Evolutionary conservation across 92 coral and sea anemone genomes (phyloP), one percentile per base, ranked within the genome.

Genomic region (Palythoa grandis): DNA sequence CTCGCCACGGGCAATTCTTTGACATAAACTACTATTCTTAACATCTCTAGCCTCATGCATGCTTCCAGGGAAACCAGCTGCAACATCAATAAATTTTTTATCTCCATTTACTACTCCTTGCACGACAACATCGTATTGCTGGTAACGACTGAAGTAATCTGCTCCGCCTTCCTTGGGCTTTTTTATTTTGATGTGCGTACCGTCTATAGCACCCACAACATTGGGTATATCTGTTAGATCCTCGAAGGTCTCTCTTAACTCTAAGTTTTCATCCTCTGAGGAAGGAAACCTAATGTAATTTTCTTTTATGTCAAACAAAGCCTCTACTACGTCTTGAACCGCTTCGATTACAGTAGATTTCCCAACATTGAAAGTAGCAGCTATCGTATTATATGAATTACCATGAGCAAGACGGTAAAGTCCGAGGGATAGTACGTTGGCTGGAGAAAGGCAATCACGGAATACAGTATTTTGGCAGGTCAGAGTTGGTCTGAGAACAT

Each of bases 241-340:
- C 65, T 14, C 65, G 19, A 57, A 57, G 65, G 19, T 57, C 65
- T 57, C 65, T 57, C 65, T 57, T 14, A 57, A 57, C 65, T 57
- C 65, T 57, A 57, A 57, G 65, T 14, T 25, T 70, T 70, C 74
- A 10, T 70, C 74, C 19, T 70, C 16, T 23, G 74, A 25, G 15
- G 38, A 29, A 29, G 74, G 74, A 70, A 70, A 70, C 43, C 43
- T 70, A 70, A 70, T 70, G 43, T 70, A 70, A 29, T 70, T 25
- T 29, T 17, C 43, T 39, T 70, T 29, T 29, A 70, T 23, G 39
- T 70, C 74, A 70, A 12, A 70, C 47, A 70, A 39, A 25, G 74
- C 74, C 74, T 29, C 74, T 25, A 70, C 74, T 25, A 70, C 74
- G 74, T 70, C 74, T 39, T 70, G 74, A 25, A 70, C 50, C 19